Evolutionary conservation across 1,140 invertebrate species (phyloP), one percentile per base, ranked within the genome.

Genomic region (Ctenoplectra terminalis): DNA sequence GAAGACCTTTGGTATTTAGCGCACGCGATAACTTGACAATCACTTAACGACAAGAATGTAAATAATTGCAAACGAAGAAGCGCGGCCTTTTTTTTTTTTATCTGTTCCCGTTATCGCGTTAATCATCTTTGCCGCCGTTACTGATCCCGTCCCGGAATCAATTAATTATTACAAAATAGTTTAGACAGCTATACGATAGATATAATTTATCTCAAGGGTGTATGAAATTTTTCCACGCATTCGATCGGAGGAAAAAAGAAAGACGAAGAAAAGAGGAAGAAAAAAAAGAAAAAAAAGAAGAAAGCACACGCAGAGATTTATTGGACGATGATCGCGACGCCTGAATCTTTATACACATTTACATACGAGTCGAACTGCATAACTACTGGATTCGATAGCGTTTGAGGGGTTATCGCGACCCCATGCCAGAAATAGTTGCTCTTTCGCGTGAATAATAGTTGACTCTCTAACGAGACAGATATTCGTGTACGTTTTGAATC

Each of bases 1-100:
- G 26, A 54, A 67, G 43, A 58, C 61, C 29, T 75, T 74, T 66
- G 78, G 78, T 74, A 75, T 75, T 81, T 74, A 66, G 78, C 37
- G 60, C 71, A 66, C n/a, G 29, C 31, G 71, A 81, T 75, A 75
- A 64, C 78, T 58, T 20, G 50, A 52, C 34, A 37, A 71, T 3
- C 4, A 61, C 26, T 29, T n/a, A 17, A 15, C 50, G 9, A 48
- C 13, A 63, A 46, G 43, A 75, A 75, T 5, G 70, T 58, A 75
- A 66, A 81, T 66, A 74, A 48, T 37, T 37, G 15, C 40, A 34
- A 48, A 37, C 31, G 50, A 17, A 48, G 4, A 56, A 26, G n/a
- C n/a, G 1, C 26, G n/a, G n/a, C n/a, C n/a, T n/a, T n/a, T 6
- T 50, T 63, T 56, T 46, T 58, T 43, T 37, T 66, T 48, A 48